Evolutionary conservation across 2,113 vertebrate species (phyloP).

Genomic region (Sebastes fasciatus): DNA sequence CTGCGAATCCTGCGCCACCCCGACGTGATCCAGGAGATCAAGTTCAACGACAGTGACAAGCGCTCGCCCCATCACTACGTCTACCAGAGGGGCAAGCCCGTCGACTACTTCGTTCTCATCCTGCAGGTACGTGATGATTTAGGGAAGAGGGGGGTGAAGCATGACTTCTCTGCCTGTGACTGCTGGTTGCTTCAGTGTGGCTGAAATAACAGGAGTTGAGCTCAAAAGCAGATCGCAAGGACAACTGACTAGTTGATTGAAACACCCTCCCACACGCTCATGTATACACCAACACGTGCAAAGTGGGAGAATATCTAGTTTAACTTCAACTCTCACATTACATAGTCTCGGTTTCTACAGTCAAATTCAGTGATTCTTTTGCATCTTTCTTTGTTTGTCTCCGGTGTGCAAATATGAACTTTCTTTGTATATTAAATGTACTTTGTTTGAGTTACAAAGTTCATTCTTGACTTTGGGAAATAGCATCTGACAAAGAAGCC

Average conservation of each 20-base stretch:
- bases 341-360: neutral
- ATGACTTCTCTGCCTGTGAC: neutral
- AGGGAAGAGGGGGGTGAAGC: neutral
- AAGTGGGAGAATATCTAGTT: neutral
- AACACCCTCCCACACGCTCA: neutral
- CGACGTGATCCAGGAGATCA: constrained; percentile 95
- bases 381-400: neutral
- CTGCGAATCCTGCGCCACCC: constrained; percentile 93
- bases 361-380: neutral
- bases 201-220: neutral
- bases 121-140: constrained; percentile 85
- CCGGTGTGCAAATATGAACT: neutral
- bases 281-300: neutral
- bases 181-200: neutral
- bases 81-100: constrained; percentile 90
- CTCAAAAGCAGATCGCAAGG: neutral
- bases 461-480: no score
- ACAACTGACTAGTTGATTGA: neutral
- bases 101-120: constrained; percentile 93
- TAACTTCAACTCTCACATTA: neutral
- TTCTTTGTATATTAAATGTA: neutral
- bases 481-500: no score
- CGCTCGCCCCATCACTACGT: constrained; percentile 86
- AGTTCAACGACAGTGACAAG: constrained; percentile 90
- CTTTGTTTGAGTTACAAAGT: neutral